Base-by-base conservation (phyloP, 2,113 vertebrate species). In the Mormyrus iriodes region DNA sequence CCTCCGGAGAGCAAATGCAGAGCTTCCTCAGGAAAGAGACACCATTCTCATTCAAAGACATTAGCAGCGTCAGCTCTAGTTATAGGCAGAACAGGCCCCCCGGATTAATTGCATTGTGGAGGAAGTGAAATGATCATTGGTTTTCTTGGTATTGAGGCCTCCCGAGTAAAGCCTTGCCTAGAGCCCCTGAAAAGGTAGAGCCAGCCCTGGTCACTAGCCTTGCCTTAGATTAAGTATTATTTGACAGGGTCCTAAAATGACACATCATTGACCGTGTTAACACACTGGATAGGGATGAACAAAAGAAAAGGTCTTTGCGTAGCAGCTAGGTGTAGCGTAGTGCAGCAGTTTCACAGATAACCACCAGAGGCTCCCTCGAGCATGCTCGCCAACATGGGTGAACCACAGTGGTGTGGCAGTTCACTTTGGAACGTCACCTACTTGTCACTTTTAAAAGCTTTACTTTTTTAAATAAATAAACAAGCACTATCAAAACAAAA, bases 1-100 rank as follows among this genome's bases (percentile, higher is more conserved):
- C 92, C 93, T 93, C 92, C 91, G 92, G 90, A 93, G 93, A 90
- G 51, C 90, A 87, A 91, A 91, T 83, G 53, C 90, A 92, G 91
- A 93, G 89, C 90, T 92, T 91, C 92, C 90, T 92, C 90, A 91
- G 89, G 87, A 73, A 46, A 27, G 31, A 46, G 31, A 46, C 4
- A 27, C 24, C 27, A 51, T 90, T 92, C 85, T 89, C 49, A 46
- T 92, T 91, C 89, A 91, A 88, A 91, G 91, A 93, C 86, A 85
- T 89, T 92, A 90, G 91, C 90, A 69, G n/a, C 2, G n/a, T n/a
- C 27, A 10, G 61, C 61, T 12, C n/a, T 65, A 65, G 58, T 8
- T n/a, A 65, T 12, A 65, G 61, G 61, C 61, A 3, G 3, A 31
- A 65, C 10, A 13, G 61, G 9, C 24, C 24, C 21, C 19, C 55